These are phyloP conservation scores for Archocentrus centrarchus DNA, from an alignment of 2,113 vertebrate genomes.

Conservation along the genomic window DNA sequence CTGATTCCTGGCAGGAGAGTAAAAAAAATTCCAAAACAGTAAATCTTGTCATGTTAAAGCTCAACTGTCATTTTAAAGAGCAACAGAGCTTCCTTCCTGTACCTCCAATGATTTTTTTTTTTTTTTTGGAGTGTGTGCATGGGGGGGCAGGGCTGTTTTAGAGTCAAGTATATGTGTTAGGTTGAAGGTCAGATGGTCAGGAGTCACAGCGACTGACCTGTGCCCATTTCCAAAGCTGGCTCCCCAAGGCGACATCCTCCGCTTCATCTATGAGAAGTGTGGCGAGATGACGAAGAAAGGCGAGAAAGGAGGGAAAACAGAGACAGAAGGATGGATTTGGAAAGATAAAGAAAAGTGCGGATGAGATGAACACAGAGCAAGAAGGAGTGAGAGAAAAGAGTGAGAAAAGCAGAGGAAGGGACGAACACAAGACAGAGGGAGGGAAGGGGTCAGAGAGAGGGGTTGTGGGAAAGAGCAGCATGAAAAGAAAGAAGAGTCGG, in stretches of 20 bases:
- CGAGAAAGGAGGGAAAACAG: not conserved
- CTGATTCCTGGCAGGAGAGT: not conserved
- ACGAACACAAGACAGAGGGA: slow-evolving; percentile 37
- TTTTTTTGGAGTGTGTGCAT: too few species aligned
- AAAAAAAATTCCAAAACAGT: not conserved
- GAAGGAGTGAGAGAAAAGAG: slow-evolving; percentile 15
- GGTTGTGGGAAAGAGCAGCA: slow-evolving; percentile 72
- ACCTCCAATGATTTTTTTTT: too few species aligned
- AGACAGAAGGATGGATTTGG: slow-evolving; percentile 11
- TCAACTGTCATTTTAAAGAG: not conserved
- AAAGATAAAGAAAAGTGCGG: not conserved
- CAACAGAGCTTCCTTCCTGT: not conserved
- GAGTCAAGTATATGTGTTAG: not conserved
- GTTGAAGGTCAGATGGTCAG: slow-evolving; percentile 13
- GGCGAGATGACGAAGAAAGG: slow-evolving; percentile 10
- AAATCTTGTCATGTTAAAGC: not conserved
- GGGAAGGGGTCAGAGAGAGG: slow-evolving; percentile 46
- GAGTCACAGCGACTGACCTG: slow-evolving; percentile 74
- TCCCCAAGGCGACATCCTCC: slow-evolving; percentile 68
- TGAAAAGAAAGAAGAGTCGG: slow-evolving; percentile 56
- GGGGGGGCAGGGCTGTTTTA: too few species aligned
- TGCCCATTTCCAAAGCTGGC: slow-evolving; percentile 57
- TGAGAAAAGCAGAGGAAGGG: slow-evolving; percentile 17
- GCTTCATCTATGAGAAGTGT: slow-evolving; percentile 70
- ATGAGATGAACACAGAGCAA: slow-evolving; percentile 4